Evolutionary conservation across 1,140 invertebrate species (phyloP), one percentile per base, ranked within the genome.

Genomic region (Neoseiulus cucumeris): DNA sequence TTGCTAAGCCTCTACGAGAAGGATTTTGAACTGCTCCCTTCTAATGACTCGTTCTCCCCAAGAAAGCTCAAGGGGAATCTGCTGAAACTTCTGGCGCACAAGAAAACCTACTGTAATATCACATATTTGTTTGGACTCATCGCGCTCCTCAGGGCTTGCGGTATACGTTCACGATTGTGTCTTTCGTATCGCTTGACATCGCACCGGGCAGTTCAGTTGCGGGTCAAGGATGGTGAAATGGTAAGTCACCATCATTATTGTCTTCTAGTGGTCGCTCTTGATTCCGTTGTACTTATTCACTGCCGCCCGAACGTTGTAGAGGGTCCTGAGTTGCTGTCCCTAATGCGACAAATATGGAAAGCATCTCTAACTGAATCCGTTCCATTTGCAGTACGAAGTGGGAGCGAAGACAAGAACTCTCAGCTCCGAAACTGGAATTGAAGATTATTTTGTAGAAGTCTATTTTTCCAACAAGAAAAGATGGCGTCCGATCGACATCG

Each of bases 371-470:
- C 82, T 2, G 79, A 81, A 9, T 82, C 82, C 4, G 4, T 73
- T 42, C 65, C 17, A 64, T 68, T 7, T 66, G 47, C 44, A 44
- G 66, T 64, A 29, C 33, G 33, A 39, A 9, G 33, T 39, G 33
- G 33, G 33, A 4, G 4, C 33, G 4, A 39, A 39, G 17, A 65
- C 59, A n/a, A 51, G 42, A 44, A 30, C 12, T n/a, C 14, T 39
- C 33, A 39, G 33, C 44, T 41, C 39, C 22, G 22, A 64, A 14
- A 33, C 14, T 30, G 66, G 67, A 25, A 78, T 77, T 42, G 77
- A 79, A 59, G 82, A 92, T 75, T 77, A 85, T 70, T 95, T 91
- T 91, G 79, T 82, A 28, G 91, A 96, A 78, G 82, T 94, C 30
- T 95, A 84, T 77, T 76, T 87, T 0, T 86, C 90, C 72, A 81